phyloP scores from a whole-genome alignment of 2,113 vertebrate species.

The Sorex fumeus region DNA sequence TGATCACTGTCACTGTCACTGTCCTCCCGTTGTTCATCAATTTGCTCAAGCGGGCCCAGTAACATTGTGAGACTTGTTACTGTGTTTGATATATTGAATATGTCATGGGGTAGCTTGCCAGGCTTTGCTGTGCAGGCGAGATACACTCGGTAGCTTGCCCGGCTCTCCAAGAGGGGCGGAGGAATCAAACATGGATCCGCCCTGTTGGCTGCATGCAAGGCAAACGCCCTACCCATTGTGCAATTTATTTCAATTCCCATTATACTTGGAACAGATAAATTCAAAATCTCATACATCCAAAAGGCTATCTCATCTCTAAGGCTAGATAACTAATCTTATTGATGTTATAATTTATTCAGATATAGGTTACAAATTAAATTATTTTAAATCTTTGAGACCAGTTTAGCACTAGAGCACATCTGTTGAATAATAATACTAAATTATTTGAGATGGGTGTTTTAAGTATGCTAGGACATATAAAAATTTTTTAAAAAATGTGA shows the following conservation, averaged over 20 bases:
- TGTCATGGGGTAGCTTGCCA: too few species aligned
- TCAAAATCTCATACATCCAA: constrained; percentile 41
- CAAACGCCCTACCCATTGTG: too few species aligned
- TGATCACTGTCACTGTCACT: too few species aligned
- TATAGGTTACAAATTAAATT: constrained; percentile 73
- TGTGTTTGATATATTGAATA: too few species aligned
- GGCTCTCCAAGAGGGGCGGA: too few species aligned
- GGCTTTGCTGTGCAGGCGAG: too few species aligned
- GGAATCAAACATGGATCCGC: too few species aligned
- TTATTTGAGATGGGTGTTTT: constrained; percentile 42
- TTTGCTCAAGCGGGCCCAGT: too few species aligned
- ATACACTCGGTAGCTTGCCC: too few species aligned
- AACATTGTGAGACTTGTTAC: too few species aligned
- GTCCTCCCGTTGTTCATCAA: too few species aligned
- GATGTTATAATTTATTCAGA: constrained; percentile 62
- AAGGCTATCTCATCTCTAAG: constrained; percentile 55
- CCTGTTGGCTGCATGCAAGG: too few species aligned
- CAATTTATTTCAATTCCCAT: constrained; percentile 57
- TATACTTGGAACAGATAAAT: constrained; percentile 54
- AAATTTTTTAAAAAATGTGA: background rate
- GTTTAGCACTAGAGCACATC: constrained; percentile 24
- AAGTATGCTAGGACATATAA: background rate
- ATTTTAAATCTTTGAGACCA: constrained; percentile 59
- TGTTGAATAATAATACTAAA: constrained; percentile 50
- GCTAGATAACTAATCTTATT: constrained; percentile 36